These are phyloP conservation scores for Cloeon dipterum DNA, from an alignment of 2,888 invertebrate species.

Conservation along the genomic window DNA sequence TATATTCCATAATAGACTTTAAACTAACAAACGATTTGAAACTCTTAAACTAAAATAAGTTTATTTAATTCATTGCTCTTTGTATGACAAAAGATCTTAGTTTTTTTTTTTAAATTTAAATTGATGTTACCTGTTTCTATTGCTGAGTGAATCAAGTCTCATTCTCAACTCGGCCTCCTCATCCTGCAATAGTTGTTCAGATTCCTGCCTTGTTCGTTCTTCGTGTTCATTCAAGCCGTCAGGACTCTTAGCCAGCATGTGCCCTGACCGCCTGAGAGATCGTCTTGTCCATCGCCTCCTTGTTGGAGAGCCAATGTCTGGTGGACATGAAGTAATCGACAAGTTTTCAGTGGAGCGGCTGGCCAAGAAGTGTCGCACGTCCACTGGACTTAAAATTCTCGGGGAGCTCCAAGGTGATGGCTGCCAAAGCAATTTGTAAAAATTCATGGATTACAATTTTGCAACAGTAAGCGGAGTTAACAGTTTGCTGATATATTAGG, in stretches of 20 bases:
- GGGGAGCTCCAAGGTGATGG: constrained; percentile 25
- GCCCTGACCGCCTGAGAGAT: constrained; percentile 12
- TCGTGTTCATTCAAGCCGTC: constrained; percentile 7
- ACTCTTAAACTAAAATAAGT: not conserved
- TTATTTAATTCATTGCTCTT: no score
- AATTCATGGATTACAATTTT: not conserved
- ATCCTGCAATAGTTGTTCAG: constrained; percentile 13
- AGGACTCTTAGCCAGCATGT: constrained; percentile 6
- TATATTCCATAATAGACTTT: not conserved
- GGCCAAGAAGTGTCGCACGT: constrained; percentile 19
- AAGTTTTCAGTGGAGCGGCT: constrained; percentile 22
- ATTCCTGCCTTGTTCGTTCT: constrained; percentile 10
- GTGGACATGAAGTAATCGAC: constrained; percentile 10
- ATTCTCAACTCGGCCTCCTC: constrained; percentile 15
- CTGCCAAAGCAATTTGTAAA: constrained; percentile 12
- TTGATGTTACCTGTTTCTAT: constrained; percentile 13
- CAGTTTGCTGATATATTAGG: not conserved
- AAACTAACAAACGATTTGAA: not conserved
- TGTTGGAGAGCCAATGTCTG: constrained; percentile 15
- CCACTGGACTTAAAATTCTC: constrained; percentile 21
- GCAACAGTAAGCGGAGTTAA: no score
- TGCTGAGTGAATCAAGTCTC: constrained; percentile 13
- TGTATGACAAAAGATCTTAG: no score
- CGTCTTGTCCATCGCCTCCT: constrained; percentile 16
- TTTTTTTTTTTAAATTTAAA: no score